phyloP scores from a whole-genome alignment of 1,140 invertebrate species.

The Holcopasites calliopsidis region DNA sequence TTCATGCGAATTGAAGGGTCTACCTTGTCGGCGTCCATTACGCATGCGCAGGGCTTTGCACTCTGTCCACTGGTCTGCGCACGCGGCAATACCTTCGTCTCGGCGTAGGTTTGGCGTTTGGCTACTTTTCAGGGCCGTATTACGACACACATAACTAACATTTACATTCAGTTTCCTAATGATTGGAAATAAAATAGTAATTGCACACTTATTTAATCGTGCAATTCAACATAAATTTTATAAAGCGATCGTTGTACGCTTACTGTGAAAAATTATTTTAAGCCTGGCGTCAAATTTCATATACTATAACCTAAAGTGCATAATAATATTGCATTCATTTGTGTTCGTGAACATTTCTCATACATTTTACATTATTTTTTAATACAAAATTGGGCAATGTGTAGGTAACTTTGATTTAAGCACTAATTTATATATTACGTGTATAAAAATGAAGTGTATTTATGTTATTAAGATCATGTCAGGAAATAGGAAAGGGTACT shows the following conservation, averaged over 20 bases:
- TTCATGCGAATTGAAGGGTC: conserved; percentile 50
- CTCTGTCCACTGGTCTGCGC: conserved; percentile 43
- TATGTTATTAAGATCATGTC: too few species aligned
- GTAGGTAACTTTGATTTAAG: not conserved
- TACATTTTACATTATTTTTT: not conserved
- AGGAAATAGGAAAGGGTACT: not conserved
- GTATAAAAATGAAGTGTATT: too few species aligned
- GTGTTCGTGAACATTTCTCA: not conserved
- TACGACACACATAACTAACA: not conserved
- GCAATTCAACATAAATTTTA: not conserved
- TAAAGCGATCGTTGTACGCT: not conserved
- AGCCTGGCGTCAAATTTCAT: too few species aligned
- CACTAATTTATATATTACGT: not conserved
- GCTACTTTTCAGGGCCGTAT: conserved; percentile 41
- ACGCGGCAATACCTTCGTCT: conserved; percentile 43
- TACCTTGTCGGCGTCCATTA: conserved; percentile 32
- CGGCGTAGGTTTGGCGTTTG: conserved; percentile 33
- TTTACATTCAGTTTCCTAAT: not conserved
- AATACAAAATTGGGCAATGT: not conserved
- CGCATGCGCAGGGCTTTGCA: conserved; percentile 42
- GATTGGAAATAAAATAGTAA: not conserved
- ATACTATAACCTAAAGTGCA: too few species aligned
- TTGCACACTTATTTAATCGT: not conserved
- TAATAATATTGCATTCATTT: not conserved
- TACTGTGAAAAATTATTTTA: not conserved